Percentiles rank a stretch among this genome's conserved stretches.
Evolutionary conservation across 2,888 invertebrate genomes (phyloP).

Genomic region (Polia nebulosa): DNA sequence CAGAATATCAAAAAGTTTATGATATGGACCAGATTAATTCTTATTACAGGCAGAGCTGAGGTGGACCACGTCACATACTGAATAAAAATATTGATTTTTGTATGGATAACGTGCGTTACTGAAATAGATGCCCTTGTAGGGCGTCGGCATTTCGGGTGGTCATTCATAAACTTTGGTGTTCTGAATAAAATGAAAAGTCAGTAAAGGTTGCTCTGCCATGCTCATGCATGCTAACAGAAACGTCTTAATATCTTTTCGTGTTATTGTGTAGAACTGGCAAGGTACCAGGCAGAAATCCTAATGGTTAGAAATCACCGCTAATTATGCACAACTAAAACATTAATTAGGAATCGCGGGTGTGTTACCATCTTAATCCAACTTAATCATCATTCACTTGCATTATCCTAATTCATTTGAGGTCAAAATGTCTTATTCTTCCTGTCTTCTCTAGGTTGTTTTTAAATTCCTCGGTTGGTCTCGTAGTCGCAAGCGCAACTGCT

Average conservation of each 20-base stretch:
- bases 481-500: too few relatives aligned
- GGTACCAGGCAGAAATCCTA: too few relatives aligned
- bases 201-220: background rate
- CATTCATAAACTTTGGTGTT: conserved; percentile 6
- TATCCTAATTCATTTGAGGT: too few relatives aligned
- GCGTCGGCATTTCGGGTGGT: background rate
- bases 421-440: too few relatives aligned
- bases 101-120: background rate
- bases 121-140: conserved; percentile 20
- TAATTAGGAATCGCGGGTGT: background rate
- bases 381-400: too few relatives aligned
- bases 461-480: too few relatives aligned
- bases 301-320: background rate
- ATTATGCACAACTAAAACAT: background rate
- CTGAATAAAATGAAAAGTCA: background rate
- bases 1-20: conserved; percentile 36
- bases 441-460: too few relatives aligned
- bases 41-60: conserved; percentile 1
- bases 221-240: background rate
- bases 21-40: conserved; percentile 9
- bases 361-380: background rate
- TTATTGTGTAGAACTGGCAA: background rate
- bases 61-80: conserved; percentile 3
- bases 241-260: background rate
- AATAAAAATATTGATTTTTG: conserved; percentile 40